A percentile compares a stretch with the other conserved stretches of the same genome.
Conservation (phyloP, 92 coral and sea anemone genomes). For the Desmophyllum pertusum region DNA sequence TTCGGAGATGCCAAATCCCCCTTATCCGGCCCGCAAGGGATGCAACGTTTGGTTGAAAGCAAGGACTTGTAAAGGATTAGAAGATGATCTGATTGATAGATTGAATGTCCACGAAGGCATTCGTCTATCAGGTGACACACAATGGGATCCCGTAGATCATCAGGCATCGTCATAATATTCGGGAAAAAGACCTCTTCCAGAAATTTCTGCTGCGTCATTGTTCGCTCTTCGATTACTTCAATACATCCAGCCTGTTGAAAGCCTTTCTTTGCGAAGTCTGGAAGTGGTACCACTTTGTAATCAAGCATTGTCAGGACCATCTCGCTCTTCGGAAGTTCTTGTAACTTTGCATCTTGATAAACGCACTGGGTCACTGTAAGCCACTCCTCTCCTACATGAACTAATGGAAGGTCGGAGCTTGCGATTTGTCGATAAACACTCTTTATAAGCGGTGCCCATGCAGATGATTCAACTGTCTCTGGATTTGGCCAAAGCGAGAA, state of each 20-base stretch:
- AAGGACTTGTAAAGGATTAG: conserved; percentile 25
- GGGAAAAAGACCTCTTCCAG: conserved; percentile 74
- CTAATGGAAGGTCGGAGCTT: conserved; percentile 45
- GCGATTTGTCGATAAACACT: conserved; percentile 76
- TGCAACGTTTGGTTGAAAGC: conserved; percentile 56
- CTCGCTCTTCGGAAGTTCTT: conserved; percentile 55
- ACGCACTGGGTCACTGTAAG: conserved; percentile 47
- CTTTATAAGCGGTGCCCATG: conserved; percentile 72
- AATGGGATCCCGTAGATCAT: conserved; percentile 56
- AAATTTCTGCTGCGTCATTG: conserved; percentile 72
- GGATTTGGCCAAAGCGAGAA: conserved; percentile 87
- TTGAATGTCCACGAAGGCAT: conserved; percentile 31
- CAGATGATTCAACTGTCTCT: conserved; percentile 49
- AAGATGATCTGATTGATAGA: neutral
- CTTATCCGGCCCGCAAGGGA: conserved; percentile 68
- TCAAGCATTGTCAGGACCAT: conserved; percentile 47
- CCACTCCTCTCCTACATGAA: conserved; percentile 70
- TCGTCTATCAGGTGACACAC: conserved; percentile 67
- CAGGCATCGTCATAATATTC: conserved; percentile 45
- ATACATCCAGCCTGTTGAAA: conserved; percentile 62
- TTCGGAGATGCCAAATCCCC: conserved; percentile 57
- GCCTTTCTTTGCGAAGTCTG: conserved; percentile 67
- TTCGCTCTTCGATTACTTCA: conserved; percentile 55
- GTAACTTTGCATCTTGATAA: conserved; percentile 64
- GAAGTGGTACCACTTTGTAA: conserved; percentile 74